Evolutionary conservation across 2,888 invertebrate genomes (phyloP).

Genomic region (Dicyrtoma fusca): DNA sequence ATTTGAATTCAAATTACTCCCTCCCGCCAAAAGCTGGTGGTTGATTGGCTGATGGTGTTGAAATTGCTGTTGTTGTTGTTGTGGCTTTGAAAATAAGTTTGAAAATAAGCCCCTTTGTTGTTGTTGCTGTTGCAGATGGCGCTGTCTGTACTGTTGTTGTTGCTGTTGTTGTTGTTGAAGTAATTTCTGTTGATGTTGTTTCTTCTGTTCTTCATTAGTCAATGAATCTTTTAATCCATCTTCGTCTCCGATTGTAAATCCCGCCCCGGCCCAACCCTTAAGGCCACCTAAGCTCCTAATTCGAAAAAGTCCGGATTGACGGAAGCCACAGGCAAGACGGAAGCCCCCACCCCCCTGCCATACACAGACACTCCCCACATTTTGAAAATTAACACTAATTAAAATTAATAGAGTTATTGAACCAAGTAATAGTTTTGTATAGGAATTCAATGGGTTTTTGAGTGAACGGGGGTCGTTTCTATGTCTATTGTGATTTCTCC

Average conservation of each 20-base stretch:
- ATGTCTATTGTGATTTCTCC: no score
- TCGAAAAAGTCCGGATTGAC: slow-evolving; percentile 87
- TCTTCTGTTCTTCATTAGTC: slow-evolving; percentile 74
- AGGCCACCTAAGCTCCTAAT: slow-evolving; percentile 87
- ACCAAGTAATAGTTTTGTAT: no score
- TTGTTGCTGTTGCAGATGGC: slow-evolving; percentile 64
- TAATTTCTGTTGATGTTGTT: slow-evolving; percentile 57
- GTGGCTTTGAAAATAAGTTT: background rate
- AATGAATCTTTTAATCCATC: slow-evolving; percentile 81
- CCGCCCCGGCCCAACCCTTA: slow-evolving; percentile 62
- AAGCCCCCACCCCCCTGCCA: slow-evolving; percentile 66
- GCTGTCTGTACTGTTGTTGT: slow-evolving; percentile 69
- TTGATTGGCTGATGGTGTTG: slow-evolving; percentile 8
- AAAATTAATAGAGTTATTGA: background rate
- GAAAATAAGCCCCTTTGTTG: slow-evolving; percentile 46
- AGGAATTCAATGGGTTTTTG: no score
- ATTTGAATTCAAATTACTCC: no score
- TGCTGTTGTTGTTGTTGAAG: slow-evolving; percentile 23
- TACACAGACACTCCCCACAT: slow-evolving; percentile 50
- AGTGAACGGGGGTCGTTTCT: no score
- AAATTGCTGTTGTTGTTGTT: slow-evolving; percentile 17
- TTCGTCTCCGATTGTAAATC: slow-evolving; percentile 84
- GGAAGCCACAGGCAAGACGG: slow-evolving; percentile 88
- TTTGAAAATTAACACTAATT: slow-evolving; percentile 1
- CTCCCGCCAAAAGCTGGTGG: background rate